Conservation (phyloP, 2,113 vertebrate species). For the Nothocercus nigrocapillus region DNA sequence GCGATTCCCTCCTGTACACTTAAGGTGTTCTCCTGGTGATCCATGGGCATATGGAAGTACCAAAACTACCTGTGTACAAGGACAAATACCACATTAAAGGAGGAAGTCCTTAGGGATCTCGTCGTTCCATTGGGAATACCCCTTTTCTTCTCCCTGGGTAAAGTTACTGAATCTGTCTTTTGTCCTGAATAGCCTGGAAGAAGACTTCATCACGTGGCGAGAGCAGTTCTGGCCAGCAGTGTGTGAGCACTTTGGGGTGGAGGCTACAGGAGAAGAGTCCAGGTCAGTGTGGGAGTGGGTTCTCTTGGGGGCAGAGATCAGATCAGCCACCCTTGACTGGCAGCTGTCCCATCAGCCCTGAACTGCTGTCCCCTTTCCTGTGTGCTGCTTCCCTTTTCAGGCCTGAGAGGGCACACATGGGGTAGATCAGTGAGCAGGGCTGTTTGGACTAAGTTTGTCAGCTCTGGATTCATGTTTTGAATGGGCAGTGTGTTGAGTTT, state of each 20-base stretch:
- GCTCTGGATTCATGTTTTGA: not conserved
- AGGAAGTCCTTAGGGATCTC: not conserved
- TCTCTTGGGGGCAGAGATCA: not conserved
- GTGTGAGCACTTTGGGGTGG: constrained; percentile 96
- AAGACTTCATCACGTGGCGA: constrained; percentile 97
- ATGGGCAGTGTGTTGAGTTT: not conserved
- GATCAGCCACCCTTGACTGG: not conserved
- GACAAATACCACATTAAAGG: not conserved
- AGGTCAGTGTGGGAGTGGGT: constrained; percentile 77
- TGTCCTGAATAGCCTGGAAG: constrained; percentile 83
- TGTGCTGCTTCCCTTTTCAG: not conserved
- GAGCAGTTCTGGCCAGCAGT: constrained; percentile 99
- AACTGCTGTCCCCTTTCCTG: not conserved
- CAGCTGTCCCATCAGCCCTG: not conserved
- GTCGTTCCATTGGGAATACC: not conserved
- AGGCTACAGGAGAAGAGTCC: constrained; percentile 95
- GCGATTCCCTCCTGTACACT: not conserved
- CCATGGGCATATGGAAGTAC: not conserved
- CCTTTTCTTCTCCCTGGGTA: not conserved
- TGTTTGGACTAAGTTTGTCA: not conserved
- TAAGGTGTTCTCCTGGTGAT: not conserved
- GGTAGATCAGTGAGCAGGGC: not conserved
- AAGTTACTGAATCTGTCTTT: not conserved
- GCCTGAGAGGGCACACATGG: fast-evolving
- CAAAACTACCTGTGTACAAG: not conserved